phyloP scores from a whole-genome alignment of 2,888 invertebrate genomes.

The Serripes groenlandicus region DNA sequence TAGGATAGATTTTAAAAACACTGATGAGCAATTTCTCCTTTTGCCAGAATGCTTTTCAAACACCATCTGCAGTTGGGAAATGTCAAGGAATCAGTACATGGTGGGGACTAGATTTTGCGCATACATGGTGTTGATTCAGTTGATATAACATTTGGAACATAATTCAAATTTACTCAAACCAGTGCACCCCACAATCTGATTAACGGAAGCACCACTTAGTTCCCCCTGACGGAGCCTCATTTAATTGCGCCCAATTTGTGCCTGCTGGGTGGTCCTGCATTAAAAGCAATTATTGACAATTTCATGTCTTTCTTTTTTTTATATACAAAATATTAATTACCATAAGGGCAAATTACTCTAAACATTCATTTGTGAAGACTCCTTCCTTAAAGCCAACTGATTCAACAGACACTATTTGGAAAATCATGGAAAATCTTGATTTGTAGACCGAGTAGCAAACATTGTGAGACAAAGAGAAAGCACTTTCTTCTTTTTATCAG shows the following conservation, averaged over 20 bases:
- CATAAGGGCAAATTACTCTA: too few relatives aligned
- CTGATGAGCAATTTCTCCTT: background rate
- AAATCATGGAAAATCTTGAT: too few relatives aligned
- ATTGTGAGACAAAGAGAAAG: background rate
- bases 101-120: too few relatives aligned
- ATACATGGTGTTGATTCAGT: background rate
- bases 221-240: conserved; percentile 33
- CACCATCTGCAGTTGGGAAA: too few relatives aligned
- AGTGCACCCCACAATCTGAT: conserved; percentile 15
- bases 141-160: background rate
- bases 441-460: too few relatives aligned
- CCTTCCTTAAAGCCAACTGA: too few relatives aligned
- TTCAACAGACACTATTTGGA: too few relatives aligned
- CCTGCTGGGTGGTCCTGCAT: conserved; percentile 51
- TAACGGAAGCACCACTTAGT: background rate
- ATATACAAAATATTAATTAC: too few relatives aligned
- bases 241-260: conserved; percentile 25
- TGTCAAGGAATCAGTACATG: too few relatives aligned
- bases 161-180: conserved; percentile 5
- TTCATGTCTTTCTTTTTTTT: conserved; percentile 7
- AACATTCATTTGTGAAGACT: too few relatives aligned
- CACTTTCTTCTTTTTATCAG: too few relatives aligned
- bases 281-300: conserved; percentile 45
- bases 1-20: background rate
- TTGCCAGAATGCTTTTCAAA: too few relatives aligned